Base-by-base conservation (phyloP, 2,797 vertebrate species). In the Phrynocephalus guinanensis region DNA sequence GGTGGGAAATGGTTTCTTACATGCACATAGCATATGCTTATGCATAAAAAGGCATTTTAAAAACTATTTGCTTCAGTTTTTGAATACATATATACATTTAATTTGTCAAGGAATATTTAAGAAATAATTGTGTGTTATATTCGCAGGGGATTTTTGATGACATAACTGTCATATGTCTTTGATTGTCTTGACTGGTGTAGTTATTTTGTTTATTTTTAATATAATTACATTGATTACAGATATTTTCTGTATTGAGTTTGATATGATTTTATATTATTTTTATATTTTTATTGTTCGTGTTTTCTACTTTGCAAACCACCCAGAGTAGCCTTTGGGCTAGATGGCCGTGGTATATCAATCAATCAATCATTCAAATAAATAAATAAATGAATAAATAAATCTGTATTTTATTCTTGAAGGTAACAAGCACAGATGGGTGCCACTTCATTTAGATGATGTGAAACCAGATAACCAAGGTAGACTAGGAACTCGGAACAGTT, bases 361-460 rank as follows among this genome's bases (percentile, higher is more conserved):
- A 44, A 44, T 44, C 38, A 44, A 44, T 44, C 3, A 1, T 44
- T 3, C 38, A 44, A 44, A 44, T 44, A 44, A 44, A 44, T 44
- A 44, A 44, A 44, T 44, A 4, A 38, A 38, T 38, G 3, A 38
- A 1, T 38, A 44, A 44, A 1, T 77, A 90, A 82, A 86, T 50
- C 73, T 68, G 22, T 81, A 76, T 90, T 93, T 90, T 93, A 92
- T 87, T 91, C 91, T 92, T 94, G 63, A 95, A 99, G 98, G 97
- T 96, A 97, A 97, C 96, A 98, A 98, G 95, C 97, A 98, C 95
- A 98, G 98, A 93, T 98, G 98, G 98, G 97, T 98, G 86, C 98
- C 98, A 18, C 97, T 98, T 91, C 97, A 97, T 84, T 96, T 98
- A 96, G 98, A 98, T 68, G 97, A 98, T 22, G 90, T 93, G 75